phyloP scores from a whole-genome alignment of 2,113 vertebrate genomes.

The Rhagologus leucostigma region DNA sequence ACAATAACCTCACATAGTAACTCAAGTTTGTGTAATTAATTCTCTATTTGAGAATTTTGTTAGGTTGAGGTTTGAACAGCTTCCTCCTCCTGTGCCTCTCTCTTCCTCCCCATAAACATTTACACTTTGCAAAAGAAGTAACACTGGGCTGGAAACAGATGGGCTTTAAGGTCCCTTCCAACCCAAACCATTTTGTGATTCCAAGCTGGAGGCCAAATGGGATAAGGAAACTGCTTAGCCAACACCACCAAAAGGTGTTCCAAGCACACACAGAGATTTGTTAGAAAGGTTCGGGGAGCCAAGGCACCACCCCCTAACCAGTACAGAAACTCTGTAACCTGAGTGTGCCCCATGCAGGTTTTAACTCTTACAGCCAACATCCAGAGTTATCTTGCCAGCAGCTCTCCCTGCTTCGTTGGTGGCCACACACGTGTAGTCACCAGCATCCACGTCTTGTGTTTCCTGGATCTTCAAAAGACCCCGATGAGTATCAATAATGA shows the following conservation, averaged over 20 bases:
- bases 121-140: not conserved
- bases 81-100: not conserved
- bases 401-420: slow-evolving; percentile 85
- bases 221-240: not conserved
- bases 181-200: not conserved
- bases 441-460: slow-evolving; percentile 85
- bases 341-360: not conserved
- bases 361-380: slow-evolving; percentile 87
- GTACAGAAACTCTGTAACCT: not conserved
- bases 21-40: not conserved
- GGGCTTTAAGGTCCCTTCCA: not conserved
- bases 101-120: not conserved
- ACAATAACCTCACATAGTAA: not conserved
- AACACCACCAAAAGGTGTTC: not conserved
- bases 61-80: not conserved
- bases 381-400: slow-evolving; percentile 83
- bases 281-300: not conserved
- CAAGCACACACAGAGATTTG: not conserved
- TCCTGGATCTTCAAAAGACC: slow-evolving; percentile 86
- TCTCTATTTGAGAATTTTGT: not conserved
- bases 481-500: slow-evolving; percentile 72
- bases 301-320: not conserved
- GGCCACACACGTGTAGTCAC: slow-evolving; percentile 89
- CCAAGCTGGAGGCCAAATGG: not conserved
- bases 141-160: not conserved